Percentiles rank a stretch among this genome's conserved stretches.
These are phyloP conservation scores for Plectrocnemia conspersa DNA, from an alignment of 1,140 invertebrate genomes.

Conservation along the genomic window DNA sequence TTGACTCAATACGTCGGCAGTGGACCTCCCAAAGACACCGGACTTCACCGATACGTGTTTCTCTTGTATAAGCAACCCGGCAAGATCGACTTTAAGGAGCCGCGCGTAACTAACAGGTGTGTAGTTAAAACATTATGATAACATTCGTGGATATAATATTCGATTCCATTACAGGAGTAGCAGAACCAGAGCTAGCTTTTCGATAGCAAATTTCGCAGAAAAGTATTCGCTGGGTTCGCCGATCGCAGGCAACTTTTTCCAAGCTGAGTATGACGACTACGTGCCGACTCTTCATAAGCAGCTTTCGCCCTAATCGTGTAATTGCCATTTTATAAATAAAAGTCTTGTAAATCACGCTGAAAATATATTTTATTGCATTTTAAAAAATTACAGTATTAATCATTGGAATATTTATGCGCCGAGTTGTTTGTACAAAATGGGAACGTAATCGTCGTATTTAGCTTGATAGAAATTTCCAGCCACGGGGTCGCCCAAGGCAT, in stretches of 20 bases:
- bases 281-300: slow-evolving; percentile 73
- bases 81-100: slow-evolving; percentile 66
- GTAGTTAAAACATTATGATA: no score
- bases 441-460: slow-evolving; percentile 65
- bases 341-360: no score
- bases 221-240: slow-evolving; percentile 42
- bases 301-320: no score
- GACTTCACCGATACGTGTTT: slow-evolving; percentile 87
- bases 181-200: slow-evolving; percentile 36
- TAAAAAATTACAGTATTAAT: neutral
- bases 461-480: slow-evolving; percentile 44
- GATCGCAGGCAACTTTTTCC: slow-evolving; percentile 41
- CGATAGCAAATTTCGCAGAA: slow-evolving; percentile 38
- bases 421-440: slow-evolving; percentile 66
- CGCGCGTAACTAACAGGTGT: slow-evolving; percentile 49
- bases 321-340: no score
- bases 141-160: no score
- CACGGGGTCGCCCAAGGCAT: slow-evolving; percentile 40
- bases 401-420: slow-evolving; percentile 41
- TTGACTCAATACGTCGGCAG: slow-evolving; percentile 79
- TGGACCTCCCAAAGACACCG: slow-evolving; percentile 76
- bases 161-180: slow-evolving; percentile 43
- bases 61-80: slow-evolving; percentile 78
- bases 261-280: slow-evolving; percentile 54
- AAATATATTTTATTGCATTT: no score